Conservation (phyloP, 2,113 vertebrate genomes). For the Canis aureus region DNA sequence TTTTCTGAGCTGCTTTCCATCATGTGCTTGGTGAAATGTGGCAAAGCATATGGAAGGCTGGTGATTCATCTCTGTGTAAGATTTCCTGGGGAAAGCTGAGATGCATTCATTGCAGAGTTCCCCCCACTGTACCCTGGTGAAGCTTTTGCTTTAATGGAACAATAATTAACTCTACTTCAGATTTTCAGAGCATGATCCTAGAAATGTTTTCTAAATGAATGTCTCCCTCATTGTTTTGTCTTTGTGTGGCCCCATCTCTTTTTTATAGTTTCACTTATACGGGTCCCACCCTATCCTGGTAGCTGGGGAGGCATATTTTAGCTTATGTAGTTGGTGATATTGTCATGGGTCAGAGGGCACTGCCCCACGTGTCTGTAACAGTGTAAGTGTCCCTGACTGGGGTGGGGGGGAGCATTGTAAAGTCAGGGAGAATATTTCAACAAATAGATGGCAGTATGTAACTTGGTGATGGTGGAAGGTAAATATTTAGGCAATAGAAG, state of each 20-base stretch:
- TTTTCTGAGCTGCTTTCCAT: constrained; percentile 44
- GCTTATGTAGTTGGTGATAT: background rate
- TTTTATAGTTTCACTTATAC: background rate
- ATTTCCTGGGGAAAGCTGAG: constrained; percentile 29
- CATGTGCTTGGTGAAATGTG: background rate
- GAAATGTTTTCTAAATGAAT: background rate
- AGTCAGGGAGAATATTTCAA: background rate
- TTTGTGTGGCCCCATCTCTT: background rate
- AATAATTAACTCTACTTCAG: constrained; percentile 35
- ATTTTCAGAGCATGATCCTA: background rate
- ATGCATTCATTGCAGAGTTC: background rate
- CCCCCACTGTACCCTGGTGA: background rate
- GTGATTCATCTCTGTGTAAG: constrained; percentile 8
- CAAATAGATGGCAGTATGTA: background rate
- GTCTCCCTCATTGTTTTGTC: background rate
- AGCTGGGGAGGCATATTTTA: background rate
- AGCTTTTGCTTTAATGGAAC: constrained; percentile 10
- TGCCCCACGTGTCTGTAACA: background rate
- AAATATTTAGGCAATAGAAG: constrained; percentile 21
- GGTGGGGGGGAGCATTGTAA: background rate
- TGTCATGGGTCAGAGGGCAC: background rate
- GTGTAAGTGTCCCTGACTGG: background rate
- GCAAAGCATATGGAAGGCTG: background rate
- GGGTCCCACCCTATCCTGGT: background rate
- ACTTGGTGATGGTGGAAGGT: background rate